phyloP scores from a whole-genome alignment of 1,140 invertebrate species.

The Paramacrobiotus metropolitanus region DNA sequence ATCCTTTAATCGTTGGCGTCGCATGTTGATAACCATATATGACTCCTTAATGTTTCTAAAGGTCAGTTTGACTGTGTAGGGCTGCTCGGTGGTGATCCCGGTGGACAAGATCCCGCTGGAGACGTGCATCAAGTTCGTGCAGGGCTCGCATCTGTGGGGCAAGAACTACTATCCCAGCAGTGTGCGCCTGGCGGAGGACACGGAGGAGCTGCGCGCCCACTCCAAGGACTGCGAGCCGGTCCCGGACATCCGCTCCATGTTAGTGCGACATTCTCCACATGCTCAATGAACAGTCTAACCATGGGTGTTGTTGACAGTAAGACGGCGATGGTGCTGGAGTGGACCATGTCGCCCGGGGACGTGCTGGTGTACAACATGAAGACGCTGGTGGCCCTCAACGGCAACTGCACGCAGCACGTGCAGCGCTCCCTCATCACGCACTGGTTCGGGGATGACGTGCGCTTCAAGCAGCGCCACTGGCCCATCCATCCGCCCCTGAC shows the following conservation, averaged over 20 bases:
- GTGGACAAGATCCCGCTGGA: constrained; percentile 15
- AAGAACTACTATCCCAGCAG: constrained; percentile 14
- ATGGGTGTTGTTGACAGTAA: no score
- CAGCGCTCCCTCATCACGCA: background rate
- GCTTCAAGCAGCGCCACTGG: background rate
- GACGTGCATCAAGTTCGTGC: constrained; percentile 14
- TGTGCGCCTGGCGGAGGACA: background rate
- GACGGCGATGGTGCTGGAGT: background rate
- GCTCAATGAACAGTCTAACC: no score
- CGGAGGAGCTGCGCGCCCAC: background rate
- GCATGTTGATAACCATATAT: no score
- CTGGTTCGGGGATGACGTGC: background rate
- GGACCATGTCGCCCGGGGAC: background rate
- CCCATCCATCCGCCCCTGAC: background rate
- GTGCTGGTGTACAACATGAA: background rate
- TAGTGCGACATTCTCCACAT: no score
- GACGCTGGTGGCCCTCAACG: background rate
- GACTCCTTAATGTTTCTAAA: background rate
- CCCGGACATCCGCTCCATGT: background rate
- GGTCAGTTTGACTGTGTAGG: constrained; percentile 8
- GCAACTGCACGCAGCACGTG: background rate
- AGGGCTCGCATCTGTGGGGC: constrained; percentile 17
- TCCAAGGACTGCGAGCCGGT: background rate
- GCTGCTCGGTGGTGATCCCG: constrained; percentile 17
- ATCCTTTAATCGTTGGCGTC: no score